Conservation (phyloP, 1,140 invertebrate species). For the Tetragonula clypearis region DNA sequence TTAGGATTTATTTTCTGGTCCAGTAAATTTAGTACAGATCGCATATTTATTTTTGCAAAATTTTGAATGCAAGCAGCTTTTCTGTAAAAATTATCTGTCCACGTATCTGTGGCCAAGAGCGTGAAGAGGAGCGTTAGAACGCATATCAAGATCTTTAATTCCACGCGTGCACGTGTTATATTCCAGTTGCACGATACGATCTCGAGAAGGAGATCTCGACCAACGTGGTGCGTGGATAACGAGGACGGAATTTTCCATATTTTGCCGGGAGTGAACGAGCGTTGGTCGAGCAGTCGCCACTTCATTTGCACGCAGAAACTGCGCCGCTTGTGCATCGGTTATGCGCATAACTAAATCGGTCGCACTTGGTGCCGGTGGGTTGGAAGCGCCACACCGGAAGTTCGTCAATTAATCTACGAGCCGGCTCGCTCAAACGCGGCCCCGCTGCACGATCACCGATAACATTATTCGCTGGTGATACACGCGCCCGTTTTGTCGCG, state of each 20-base stretch:
- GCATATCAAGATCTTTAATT: too few species aligned
- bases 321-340: conserved; percentile 54
- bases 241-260: conserved; percentile 53
- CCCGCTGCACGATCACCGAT: conserved; percentile 50
- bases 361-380: conserved; percentile 34
- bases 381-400: conserved; percentile 59
- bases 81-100: too few species aligned
- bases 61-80: too few species aligned
- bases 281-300: conserved; percentile 54
- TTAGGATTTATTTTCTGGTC: too few species aligned
- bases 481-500: conserved; percentile 6
- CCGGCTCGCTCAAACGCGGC: conserved; percentile 43
- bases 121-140: too few species aligned
- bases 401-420: conserved; percentile 64
- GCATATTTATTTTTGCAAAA: too few species aligned
- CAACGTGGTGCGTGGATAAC: conserved; percentile 21
- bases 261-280: conserved; percentile 40
- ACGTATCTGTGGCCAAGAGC: too few species aligned
- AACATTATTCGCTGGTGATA: conserved; percentile 51
- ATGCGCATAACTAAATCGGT: conserved; percentile 60
- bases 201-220: not conserved
- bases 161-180: too few species aligned
- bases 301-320: conserved; percentile 64
- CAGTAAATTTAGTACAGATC: too few species aligned
- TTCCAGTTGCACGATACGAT: not conserved